phyloP scores from a whole-genome alignment of 2,888 invertebrate genomes.

The Heliconius charithonia region DNA sequence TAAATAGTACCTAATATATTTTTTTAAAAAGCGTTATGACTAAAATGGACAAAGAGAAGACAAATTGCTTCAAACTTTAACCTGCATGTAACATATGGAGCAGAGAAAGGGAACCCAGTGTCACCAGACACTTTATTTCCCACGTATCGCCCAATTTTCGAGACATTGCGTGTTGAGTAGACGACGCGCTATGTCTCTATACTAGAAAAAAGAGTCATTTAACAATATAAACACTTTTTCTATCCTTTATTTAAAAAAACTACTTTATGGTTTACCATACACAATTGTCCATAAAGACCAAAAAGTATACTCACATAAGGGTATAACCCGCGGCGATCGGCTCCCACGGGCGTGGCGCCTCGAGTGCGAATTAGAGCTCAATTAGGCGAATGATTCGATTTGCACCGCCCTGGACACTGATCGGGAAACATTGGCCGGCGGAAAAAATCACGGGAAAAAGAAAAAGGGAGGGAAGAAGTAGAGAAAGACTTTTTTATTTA shows the following conservation, averaged over 20 bases:
- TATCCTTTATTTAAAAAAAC: too few relatives aligned
- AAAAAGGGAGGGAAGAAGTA: too few relatives aligned
- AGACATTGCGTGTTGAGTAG: too few relatives aligned
- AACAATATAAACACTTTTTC: too few relatives aligned
- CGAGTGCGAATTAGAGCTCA: conserved; percentile 69
- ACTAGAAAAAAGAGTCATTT: too few relatives aligned
- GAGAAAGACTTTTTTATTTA: not conserved
- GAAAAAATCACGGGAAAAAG: not conserved
- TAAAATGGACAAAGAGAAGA: not conserved
- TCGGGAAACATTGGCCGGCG: conserved; percentile 22
- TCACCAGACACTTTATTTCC: not conserved
- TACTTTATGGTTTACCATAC: too few relatives aligned
- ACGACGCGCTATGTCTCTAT: too few relatives aligned
- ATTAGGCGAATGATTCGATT: conserved; percentile 80
- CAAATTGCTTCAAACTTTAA: not conserved
- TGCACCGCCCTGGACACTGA: conserved; percentile 55
- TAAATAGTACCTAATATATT: not conserved
- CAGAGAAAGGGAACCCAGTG: too few relatives aligned
- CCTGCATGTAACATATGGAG: too few relatives aligned
- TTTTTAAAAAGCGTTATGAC: not conserved
- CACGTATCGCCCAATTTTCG: too few relatives aligned
- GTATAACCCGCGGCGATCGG: conserved; percentile 58
- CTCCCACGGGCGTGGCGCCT: conserved; percentile 70
- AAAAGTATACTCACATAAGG: conserved; percentile 55
- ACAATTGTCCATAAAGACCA: not conserved